These are phyloP conservation scores for Ophioderma brevispina DNA, from an alignment of 35 echinoderm and acorn worm species.

Conservation along the genomic window DNA sequence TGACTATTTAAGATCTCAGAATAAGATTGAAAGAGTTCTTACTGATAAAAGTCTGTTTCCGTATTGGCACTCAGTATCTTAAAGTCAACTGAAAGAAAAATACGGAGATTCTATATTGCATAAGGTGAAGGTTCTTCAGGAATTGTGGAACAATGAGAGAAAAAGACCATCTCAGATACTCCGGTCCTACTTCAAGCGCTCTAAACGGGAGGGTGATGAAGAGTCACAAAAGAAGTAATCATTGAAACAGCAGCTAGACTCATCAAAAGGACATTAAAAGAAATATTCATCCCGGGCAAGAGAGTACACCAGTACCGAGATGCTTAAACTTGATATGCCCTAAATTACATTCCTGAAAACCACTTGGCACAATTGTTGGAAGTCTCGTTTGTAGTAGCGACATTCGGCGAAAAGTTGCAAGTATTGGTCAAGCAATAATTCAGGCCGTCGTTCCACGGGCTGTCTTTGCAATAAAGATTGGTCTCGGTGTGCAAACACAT, in stretches of 20 bases:
- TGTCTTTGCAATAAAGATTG: conserved; percentile 50
- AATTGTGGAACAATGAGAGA: conserved; percentile 62
- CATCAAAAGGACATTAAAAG: conserved; percentile 78
- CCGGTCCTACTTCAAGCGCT: conserved; percentile 22
- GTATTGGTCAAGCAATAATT: conserved; percentile 58
- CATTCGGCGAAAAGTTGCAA: conserved; percentile 59
- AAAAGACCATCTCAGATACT: conserved; percentile 40
- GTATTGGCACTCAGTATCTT: too few species aligned
- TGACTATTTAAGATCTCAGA: conserved; percentile 53
- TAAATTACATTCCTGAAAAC: conserved; percentile 46
- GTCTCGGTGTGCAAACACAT: conserved; percentile 50
- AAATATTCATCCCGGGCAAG: conserved; percentile 40
- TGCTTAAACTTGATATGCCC: conserved; percentile 64
- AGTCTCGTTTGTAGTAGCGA: conserved; percentile 57
- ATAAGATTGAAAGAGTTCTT: conserved; percentile 64
- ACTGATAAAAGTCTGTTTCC: conserved; percentile 24
- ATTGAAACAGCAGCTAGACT: conserved; percentile 66
- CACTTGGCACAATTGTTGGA: conserved; percentile 41
- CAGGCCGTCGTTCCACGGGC: conserved; percentile 41
- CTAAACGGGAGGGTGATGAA: conserved; percentile 33
- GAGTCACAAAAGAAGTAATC: conserved; percentile 33
- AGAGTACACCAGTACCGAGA: conserved; percentile 45
- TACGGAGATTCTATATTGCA: too few species aligned
- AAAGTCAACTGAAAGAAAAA: too few species aligned
- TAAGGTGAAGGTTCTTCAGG: conserved; percentile 51